Percentiles rank a stretch among this genome's conserved stretches.
Evolutionary conservation across 2,113 vertebrate genomes (phyloP).

Genomic region (Taxidea taxus): DNA sequence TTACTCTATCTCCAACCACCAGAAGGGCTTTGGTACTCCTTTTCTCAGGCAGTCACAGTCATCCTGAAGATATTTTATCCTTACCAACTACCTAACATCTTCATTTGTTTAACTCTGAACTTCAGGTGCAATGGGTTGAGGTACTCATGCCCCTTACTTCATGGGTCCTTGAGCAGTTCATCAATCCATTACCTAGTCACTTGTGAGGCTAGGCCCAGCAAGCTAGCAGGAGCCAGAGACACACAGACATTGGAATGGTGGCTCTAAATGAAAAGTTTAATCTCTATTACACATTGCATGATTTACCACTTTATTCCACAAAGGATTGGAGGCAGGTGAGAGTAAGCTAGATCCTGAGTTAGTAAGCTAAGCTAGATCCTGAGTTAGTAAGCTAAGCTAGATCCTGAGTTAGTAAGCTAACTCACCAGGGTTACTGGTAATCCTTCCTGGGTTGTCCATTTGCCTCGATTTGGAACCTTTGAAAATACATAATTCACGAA

Average conservation of each 20-base stretch:
- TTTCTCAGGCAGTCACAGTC: neutral
- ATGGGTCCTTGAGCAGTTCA: neutral
- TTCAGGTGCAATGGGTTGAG: neutral
- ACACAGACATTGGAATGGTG: neutral
- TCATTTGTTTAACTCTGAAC: neutral
- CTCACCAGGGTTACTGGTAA: neutral
- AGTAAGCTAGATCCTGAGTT: neutral
- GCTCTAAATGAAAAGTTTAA: neutral
- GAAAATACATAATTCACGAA: neutral
- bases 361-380: neutral
- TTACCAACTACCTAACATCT: neutral
- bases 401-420: too few relatives aligned
- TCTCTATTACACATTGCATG: neutral
- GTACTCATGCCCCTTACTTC: neutral
- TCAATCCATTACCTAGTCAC: neutral
- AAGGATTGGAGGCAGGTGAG: neutral
- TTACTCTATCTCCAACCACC: neutral
- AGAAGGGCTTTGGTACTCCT: neutral
- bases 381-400: neutral
- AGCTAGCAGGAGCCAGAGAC: neutral
- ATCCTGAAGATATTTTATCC: neutral
- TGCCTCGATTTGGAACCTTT: neutral
- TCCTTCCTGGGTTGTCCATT: neutral
- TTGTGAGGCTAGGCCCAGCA: neutral
- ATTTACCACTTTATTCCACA: neutral